Percentiles rank a stretch among this genome's conserved stretches.
phyloP scores from a whole-genome alignment of 1,140 invertebrate species.

The Ceratoteleas bidentatus region DNA sequence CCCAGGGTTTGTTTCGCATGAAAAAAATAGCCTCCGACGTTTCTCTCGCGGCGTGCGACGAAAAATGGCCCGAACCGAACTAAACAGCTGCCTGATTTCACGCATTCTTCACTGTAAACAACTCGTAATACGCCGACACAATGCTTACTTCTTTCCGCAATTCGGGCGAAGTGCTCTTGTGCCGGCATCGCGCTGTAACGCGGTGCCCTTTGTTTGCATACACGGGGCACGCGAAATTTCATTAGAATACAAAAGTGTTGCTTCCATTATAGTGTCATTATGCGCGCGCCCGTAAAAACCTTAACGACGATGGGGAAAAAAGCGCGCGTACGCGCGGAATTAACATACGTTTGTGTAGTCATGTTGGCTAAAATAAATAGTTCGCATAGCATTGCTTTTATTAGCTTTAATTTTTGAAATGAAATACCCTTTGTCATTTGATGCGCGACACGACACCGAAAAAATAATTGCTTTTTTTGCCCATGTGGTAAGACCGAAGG shows the following conservation, averaged over 20 bases:
- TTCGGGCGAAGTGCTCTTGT: conserved; percentile 5
- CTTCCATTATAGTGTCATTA: conserved; percentile 9
- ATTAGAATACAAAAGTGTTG: conserved; percentile 23
- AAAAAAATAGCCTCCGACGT: neutral
- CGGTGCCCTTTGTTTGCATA: conserved; percentile 12
- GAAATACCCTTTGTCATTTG: too few relatives aligned
- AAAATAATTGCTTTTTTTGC: too few relatives aligned
- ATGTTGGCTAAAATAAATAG: neutral
- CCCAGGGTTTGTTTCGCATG: neutral
- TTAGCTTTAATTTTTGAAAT: too few relatives aligned
- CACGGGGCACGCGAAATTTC: conserved; percentile 4
- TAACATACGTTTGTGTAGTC: conserved; percentile 1
- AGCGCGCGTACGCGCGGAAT: neutral
- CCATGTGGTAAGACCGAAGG: too few relatives aligned
- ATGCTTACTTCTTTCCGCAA: conserved; percentile 5
- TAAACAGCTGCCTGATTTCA: neutral
- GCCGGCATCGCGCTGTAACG: conserved; percentile 1
- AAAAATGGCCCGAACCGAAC: neutral
- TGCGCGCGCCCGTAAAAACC: conserved; percentile 6
- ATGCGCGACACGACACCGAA: too few relatives aligned
- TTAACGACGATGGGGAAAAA: neutral
- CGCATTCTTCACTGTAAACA: conserved; percentile 4
- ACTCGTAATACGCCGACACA: conserved; percentile 4
- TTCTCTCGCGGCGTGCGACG: neutral
- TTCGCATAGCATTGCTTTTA: too few relatives aligned